Evolutionary conservation across 2,797 vertebrate species (phyloP).

Genomic region (Gallirallus australis): DNA sequence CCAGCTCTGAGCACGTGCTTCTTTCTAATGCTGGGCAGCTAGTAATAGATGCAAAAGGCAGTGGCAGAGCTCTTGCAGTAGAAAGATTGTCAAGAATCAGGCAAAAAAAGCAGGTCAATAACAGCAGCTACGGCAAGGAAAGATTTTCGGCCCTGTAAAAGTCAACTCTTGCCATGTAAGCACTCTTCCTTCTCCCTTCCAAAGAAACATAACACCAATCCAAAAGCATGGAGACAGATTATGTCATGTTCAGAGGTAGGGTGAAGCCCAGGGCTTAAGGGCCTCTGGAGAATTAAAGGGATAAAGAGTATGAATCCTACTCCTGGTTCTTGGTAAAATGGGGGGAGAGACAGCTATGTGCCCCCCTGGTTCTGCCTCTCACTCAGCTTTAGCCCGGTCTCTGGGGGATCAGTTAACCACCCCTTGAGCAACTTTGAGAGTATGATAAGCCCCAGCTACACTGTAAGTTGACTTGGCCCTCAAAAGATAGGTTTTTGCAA

Average conservation of each 20-base stretch:
- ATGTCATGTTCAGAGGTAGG: neutral
- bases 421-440: neutral
- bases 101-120: neutral
- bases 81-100: neutral
- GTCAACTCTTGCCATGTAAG: neutral
- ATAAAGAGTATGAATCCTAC: neutral
- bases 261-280: neutral
- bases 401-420: neutral
- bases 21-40: neutral
- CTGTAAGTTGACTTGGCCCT: neutral
- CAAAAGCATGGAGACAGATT: neutral
- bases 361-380: too few relatives aligned
- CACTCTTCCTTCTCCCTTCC: neutral
- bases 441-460: neutral
- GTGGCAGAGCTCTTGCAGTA: neutral
- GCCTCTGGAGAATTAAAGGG: neutral
- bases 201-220: neutral
- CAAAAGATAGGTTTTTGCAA: neutral
- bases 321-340: neutral
- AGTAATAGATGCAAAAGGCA: neutral
- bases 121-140: neutral
- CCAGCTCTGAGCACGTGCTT: fast-evolving
- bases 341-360: too few relatives aligned
- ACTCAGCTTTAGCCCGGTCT: neutral
- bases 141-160: neutral